phyloP scores from a whole-genome alignment of 2,797 vertebrate species.

The Typhlichthys eigenmanni region DNA sequence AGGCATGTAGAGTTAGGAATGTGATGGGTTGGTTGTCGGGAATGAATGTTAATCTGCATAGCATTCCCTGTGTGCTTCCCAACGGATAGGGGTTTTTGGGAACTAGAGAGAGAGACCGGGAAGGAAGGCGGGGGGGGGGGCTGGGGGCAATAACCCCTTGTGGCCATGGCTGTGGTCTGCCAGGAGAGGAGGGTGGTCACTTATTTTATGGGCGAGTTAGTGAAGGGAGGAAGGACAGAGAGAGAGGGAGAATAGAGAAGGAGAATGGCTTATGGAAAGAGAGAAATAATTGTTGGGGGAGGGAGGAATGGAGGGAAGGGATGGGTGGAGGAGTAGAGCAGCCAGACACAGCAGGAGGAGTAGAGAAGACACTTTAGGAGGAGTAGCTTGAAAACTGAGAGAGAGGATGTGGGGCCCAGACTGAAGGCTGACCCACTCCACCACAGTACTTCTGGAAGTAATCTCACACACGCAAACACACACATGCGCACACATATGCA shows the following conservation, averaged over 20 bases:
- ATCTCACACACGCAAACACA: slow-evolving; percentile 40
- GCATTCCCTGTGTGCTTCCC: slow-evolving; percentile 29
- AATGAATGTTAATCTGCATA: slow-evolving; percentile 20
- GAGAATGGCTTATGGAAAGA: slow-evolving; percentile 1
- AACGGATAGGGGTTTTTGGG: neutral
- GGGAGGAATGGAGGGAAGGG: neutral
- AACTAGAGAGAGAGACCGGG: slow-evolving; percentile 2
- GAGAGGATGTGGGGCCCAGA: slow-evolving; percentile 39
- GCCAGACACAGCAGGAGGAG: slow-evolving; percentile 26
- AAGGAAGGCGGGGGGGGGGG: slow-evolving; percentile 33
- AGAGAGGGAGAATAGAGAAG: slow-evolving; percentile 9
- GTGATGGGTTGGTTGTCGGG: neutral
- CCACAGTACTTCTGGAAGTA: slow-evolving; percentile 62
- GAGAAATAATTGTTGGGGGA: neutral
- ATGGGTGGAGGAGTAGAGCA: slow-evolving; percentile 6
- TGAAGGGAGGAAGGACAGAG: slow-evolving; percentile 3
- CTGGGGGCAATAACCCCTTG: slow-evolving; percentile 41
- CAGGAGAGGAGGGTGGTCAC: slow-evolving; percentile 64
- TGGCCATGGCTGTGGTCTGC: slow-evolving; percentile 61
- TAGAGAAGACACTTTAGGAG: slow-evolving; percentile 13
- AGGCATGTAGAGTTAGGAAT: neutral
- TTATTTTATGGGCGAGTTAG: slow-evolving; percentile 36
- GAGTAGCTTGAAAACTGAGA: slow-evolving; percentile 21
- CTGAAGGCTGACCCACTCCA: slow-evolving; percentile 39
- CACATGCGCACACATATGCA: no score